Conservation (phyloP, 2,113 vertebrate genomes). For the Grammomys dolichurus region DNA sequence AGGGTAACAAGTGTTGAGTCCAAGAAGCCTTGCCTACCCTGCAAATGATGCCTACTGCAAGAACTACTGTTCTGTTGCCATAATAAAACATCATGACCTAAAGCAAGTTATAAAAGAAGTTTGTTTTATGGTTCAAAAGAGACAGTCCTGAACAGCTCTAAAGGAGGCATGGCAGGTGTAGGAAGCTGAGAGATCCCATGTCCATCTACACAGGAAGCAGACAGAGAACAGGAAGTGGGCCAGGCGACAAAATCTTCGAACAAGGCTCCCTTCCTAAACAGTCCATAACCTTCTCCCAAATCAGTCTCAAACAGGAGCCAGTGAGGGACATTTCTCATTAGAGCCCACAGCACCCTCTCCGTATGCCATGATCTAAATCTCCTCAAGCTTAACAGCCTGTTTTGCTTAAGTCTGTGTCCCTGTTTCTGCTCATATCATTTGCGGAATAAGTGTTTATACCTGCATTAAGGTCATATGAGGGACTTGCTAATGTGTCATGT, state of each 20-base stretch:
- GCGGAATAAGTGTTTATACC: not conserved
- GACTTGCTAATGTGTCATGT: not conserved
- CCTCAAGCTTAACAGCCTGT: not conserved
- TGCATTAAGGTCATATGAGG: fast-evolving
- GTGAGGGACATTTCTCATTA: not conserved
- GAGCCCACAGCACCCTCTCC: not conserved
- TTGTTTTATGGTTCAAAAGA: not conserved
- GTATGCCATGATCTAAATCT: not conserved
- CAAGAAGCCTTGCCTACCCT: not conserved
- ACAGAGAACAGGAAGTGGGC: not conserved
- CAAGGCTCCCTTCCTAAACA: not conserved
- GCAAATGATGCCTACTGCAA: not conserved
- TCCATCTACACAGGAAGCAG: not conserved
- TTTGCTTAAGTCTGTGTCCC: not conserved
- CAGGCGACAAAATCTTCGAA: not conserved
- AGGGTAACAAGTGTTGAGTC: not conserved
- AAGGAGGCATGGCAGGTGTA: not conserved
- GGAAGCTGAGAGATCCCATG: not conserved
- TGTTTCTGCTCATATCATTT: not conserved
- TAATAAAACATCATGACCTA: not conserved
- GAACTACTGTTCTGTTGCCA: not conserved
- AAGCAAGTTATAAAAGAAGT: not conserved
- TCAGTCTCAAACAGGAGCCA: not conserved
- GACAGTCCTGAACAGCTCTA: not conserved
- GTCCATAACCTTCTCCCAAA: too few relatives aligned